Evolutionary conservation across 2,888 invertebrate genomes (phyloP).

Genomic region (Sminthurides aquaticus): DNA sequence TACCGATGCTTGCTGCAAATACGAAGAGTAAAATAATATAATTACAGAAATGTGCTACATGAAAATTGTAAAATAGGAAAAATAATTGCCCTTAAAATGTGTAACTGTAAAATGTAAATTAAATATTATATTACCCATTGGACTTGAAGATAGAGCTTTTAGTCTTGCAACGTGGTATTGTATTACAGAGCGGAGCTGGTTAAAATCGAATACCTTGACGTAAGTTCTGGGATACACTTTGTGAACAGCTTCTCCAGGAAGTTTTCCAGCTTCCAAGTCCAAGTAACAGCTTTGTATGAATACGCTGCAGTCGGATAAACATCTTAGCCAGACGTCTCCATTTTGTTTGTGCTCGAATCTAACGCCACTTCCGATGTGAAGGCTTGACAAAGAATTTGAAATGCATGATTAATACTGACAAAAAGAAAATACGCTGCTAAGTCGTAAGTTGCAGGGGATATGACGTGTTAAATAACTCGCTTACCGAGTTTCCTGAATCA

Average conservation of each 20-base stretch:
- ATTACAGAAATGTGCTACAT: too few relatives aligned
- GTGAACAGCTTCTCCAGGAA: slow-evolving; percentile 96
- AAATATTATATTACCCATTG: slow-evolving; percentile 50
- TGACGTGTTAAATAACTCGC: neutral
- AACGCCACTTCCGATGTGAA: slow-evolving; percentile 98
- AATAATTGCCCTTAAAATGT: too few relatives aligned
- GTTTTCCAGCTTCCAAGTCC: slow-evolving; percentile 91
- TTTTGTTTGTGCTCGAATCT: slow-evolving; percentile 82
- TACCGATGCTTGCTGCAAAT: slow-evolving; percentile 87
- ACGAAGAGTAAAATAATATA: neutral
- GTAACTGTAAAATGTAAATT: neutral
- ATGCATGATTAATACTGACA: too few relatives aligned
- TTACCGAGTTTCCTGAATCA: slow-evolving; percentile 84
- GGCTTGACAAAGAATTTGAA: slow-evolving; percentile 52
- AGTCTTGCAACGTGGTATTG: slow-evolving; percentile 90
- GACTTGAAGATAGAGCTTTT: slow-evolving; percentile 84
- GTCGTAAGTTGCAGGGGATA: too few relatives aligned
- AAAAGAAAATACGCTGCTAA: too few relatives aligned
- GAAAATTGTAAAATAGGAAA: too few relatives aligned
- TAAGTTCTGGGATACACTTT: slow-evolving; percentile 96
- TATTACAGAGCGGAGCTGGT: slow-evolving; percentile 98
- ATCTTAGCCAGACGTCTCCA: slow-evolving; percentile 95
- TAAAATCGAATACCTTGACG: slow-evolving; percentile 94
- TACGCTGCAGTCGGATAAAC: slow-evolving; percentile 92
- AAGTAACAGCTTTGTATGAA: slow-evolving; percentile 98